These are phyloP conservation scores for Macaria notata DNA, from an alignment of 2,888 invertebrate genomes.

Conservation along the genomic window DNA sequence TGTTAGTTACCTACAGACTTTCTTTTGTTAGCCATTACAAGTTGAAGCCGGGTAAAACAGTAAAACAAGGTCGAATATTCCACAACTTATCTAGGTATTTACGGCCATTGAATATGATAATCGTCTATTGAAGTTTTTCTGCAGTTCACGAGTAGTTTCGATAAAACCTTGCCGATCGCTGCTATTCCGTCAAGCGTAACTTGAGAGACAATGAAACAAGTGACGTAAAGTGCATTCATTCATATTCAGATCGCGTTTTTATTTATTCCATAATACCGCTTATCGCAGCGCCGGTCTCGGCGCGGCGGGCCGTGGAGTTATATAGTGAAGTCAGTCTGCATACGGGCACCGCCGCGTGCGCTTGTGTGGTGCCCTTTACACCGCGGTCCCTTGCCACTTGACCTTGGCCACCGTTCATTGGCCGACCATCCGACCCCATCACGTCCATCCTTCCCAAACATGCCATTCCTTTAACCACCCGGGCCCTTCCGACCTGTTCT, in stretches of 20 bases:
- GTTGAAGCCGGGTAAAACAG: too few species aligned
- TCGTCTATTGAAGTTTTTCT: too few species aligned
- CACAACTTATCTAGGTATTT: too few species aligned
- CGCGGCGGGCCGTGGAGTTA: slow-evolving; percentile 25
- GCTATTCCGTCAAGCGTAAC: not conserved
- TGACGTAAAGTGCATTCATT: slow-evolving; percentile 63
- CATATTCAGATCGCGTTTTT: slow-evolving; percentile 72
- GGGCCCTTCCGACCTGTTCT: slow-evolving; percentile 44
- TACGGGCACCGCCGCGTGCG: slow-evolving; percentile 62
- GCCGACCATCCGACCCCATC: slow-evolving; percentile 68
- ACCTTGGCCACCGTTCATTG: slow-evolving; percentile 63
- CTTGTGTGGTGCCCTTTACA: slow-evolving; percentile 70
- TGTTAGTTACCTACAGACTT: too few species aligned
- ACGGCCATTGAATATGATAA: too few species aligned
- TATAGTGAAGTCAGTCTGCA: not conserved
- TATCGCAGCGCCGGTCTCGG: slow-evolving; percentile 54
- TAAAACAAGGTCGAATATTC: too few species aligned
- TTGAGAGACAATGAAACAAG: slow-evolving; percentile 33
- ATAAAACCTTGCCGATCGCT: not conserved
- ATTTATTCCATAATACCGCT: slow-evolving; percentile 76
- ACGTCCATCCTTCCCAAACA: slow-evolving; percentile 50
- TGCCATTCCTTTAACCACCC: slow-evolving; percentile 46
- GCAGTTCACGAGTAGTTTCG: too few species aligned
- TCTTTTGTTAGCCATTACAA: too few species aligned
- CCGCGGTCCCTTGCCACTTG: slow-evolving; percentile 5